Percentiles rank a stretch among this genome's conserved stretches.
Conservation (phyloP, 2,113 vertebrate species). For the Ailurus styani region DNA sequence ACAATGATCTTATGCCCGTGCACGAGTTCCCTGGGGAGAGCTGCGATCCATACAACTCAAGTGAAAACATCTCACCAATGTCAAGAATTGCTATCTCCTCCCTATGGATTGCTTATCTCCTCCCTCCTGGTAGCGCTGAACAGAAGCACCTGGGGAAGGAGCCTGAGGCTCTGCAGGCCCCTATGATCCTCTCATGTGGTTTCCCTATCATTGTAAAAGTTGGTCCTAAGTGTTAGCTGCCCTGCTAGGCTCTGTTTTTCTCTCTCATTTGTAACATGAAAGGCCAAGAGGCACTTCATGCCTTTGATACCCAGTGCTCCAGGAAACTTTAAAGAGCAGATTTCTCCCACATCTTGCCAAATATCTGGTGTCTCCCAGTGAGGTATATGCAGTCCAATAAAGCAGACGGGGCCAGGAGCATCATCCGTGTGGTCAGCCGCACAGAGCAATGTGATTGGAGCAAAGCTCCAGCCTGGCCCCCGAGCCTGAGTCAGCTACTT, state of each 20-base stretch:
- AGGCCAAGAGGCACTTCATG: slow-evolving; percentile 57
- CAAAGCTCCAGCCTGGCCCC: not conserved
- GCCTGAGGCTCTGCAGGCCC: not conserved
- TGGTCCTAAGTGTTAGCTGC: slow-evolving; percentile 16
- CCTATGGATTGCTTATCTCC: too few species aligned
- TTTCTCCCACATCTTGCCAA: slow-evolving; percentile 70
- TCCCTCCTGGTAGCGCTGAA: not conserved
- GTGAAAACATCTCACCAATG: not conserved
- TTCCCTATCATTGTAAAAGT: slow-evolving; percentile 45
- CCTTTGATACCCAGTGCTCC: slow-evolving; percentile 71
- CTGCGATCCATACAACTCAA: too few species aligned
- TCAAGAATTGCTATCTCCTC: not conserved
- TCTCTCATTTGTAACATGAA: slow-evolving; percentile 66
- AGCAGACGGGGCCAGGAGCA: not conserved
- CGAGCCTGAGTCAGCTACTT: slow-evolving; percentile 1
- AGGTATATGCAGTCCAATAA: slow-evolving; percentile 47
- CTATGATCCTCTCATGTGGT: slow-evolving; percentile 43
- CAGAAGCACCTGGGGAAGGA: not conserved
- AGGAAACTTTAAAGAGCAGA: slow-evolving; percentile 68
- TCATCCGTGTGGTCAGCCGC: not conserved
- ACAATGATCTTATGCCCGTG: not conserved
- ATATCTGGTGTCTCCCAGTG: slow-evolving; percentile 36
- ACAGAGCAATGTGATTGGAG: not conserved
- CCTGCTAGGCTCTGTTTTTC: slow-evolving; percentile 47
- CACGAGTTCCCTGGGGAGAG: not conserved